Evolutionary conservation across 2,888 invertebrate species (phyloP).

Genomic region (Lymantria dispar): DNA sequence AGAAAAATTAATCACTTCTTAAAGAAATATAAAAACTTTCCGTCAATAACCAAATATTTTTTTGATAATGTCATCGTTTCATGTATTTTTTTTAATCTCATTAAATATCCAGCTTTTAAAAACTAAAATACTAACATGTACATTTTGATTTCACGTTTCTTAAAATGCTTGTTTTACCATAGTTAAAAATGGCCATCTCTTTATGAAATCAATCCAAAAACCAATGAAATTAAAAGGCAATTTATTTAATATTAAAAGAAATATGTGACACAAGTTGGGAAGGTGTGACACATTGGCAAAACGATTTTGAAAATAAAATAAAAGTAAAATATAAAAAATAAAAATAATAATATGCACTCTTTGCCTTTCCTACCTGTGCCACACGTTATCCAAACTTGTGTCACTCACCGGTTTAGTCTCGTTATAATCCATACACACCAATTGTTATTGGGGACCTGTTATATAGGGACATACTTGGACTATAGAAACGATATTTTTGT

Average conservation of each 20-base stretch:
- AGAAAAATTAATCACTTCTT: too few relatives aligned
- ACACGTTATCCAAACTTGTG: conserved; percentile 79
- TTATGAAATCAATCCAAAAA: too few relatives aligned
- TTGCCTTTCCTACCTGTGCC: conserved; percentile 81
- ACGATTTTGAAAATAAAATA: conserved; percentile 22
- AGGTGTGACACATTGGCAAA: conserved; percentile 76
- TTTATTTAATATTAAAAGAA: conserved; percentile 5
- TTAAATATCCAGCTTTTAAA: too few relatives aligned
- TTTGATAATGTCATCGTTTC: too few relatives aligned
- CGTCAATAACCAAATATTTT: too few relatives aligned
- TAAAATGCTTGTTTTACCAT: too few relatives aligned
- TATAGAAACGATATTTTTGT: neutral
- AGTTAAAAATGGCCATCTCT: too few relatives aligned
- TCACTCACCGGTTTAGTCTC: conserved; percentile 68
- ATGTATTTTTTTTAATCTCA: too few relatives aligned
- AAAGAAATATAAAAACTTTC: too few relatives aligned
- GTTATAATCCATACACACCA: conserved; percentile 35
- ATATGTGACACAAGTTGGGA: conserved; percentile 82
- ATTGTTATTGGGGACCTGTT: conserved; percentile 16
- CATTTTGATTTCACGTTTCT: too few relatives aligned
- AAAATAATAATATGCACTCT: conserved; percentile 20
- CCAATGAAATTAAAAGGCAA: too few relatives aligned
- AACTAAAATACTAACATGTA: too few relatives aligned
- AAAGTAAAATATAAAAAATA: conserved; percentile 16
- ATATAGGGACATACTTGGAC: neutral